Evolutionary conservation across 2,797 vertebrate genomes (phyloP).

Genomic region (Oreochromis grahami): DNA sequence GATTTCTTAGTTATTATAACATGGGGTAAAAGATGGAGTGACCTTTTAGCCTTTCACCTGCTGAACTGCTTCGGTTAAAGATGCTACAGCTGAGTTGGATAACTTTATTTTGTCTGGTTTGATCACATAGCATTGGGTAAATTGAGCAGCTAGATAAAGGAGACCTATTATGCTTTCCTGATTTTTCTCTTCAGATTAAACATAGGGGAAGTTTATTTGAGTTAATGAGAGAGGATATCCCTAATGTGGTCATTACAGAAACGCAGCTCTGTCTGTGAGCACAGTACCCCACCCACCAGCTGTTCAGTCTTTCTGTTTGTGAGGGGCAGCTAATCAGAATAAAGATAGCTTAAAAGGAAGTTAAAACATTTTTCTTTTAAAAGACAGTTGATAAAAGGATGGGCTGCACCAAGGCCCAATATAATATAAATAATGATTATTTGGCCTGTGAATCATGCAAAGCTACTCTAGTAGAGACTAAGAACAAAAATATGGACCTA

Average conservation of each 20-base stretch:
- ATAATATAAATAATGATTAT: not conserved
- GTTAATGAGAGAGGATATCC: not conserved
- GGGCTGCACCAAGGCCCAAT: not conserved
- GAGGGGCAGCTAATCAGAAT: not conserved
- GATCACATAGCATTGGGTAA: not conserved
- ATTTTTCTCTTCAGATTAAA: not conserved
- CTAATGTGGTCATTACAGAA: not conserved
- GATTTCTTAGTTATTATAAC: conserved; percentile 23
- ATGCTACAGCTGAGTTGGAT: not conserved
- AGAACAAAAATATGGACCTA: not conserved
- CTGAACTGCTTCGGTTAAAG: not conserved
- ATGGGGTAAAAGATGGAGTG: conserved; percentile 5
- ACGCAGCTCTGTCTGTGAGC: not conserved
- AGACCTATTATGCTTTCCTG: not conserved
- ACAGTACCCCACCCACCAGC: not conserved
- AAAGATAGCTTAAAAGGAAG: not conserved
- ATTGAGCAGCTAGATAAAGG: not conserved
- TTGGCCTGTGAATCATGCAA: not conserved
- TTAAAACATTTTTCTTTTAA: not conserved
- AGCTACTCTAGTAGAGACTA: not conserved
- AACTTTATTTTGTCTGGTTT: not conserved
- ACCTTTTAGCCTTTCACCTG: conserved; percentile 40
- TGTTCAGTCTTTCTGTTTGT: not conserved
- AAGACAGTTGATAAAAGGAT: not conserved
- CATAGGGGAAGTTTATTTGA: not conserved